These are phyloP conservation scores for Clarias laeviceps DNA, from an alignment of 2,797 vertebrate species.

Conservation along the genomic window DNA sequence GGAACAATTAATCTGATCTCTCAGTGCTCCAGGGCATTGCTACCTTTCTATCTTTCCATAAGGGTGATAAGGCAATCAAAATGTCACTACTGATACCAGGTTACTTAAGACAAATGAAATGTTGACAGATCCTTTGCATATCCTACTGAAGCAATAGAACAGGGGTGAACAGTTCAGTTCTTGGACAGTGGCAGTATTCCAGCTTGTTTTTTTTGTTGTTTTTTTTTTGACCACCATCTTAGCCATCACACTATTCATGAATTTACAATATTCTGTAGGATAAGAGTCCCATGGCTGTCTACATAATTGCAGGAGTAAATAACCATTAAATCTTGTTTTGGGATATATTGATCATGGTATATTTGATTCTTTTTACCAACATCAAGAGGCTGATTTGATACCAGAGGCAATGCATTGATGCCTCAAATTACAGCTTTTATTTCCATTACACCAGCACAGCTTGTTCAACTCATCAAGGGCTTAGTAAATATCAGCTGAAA, in stretches of 20 bases:
- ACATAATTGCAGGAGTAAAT: neutral
- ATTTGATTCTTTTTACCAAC: neutral
- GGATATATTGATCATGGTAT: neutral
- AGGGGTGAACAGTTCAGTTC: neutral
- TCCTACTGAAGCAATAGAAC: neutral
- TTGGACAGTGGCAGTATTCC: neutral
- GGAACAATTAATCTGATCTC: slow-evolving; percentile 29
- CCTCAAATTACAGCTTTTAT: neutral
- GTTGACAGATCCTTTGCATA: slow-evolving; percentile 16
- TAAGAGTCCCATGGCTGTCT: neutral
- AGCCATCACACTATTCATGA: no score
- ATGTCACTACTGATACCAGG: slow-evolving; percentile 23
- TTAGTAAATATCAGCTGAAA: slow-evolving; percentile 7
- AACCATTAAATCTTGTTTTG: neutral
- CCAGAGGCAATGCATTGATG: neutral
- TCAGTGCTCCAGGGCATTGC: slow-evolving; percentile 4
- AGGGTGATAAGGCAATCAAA: slow-evolving; percentile 16
- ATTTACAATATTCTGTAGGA: neutral
- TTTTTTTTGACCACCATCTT: neutral
- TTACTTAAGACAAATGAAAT: slow-evolving; percentile 14
- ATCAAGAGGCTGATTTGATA: neutral
- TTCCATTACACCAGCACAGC: slow-evolving; percentile 8
- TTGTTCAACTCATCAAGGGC: neutral
- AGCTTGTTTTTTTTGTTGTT: neutral
- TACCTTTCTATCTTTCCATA: slow-evolving; percentile 26